Percentiles rank a stretch among this genome's conserved stretches.
Conservation (phyloP, 2,888 invertebrate genomes). For the Brenthis daphne region DNA sequence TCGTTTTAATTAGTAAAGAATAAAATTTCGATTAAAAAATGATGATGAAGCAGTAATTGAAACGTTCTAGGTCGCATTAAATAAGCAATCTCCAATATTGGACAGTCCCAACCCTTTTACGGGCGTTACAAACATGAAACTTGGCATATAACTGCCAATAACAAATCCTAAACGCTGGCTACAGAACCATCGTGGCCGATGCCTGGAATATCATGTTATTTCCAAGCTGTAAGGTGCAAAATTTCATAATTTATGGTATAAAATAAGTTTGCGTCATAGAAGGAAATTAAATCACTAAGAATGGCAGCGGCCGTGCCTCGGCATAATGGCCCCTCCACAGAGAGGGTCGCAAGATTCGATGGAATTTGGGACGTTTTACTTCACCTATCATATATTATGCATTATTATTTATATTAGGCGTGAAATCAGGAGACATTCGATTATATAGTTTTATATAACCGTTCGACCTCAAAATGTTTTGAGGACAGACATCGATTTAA, state of each 20-base stretch:
- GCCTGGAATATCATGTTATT: neutral
- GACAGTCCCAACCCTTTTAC: slow-evolving; percentile 34
- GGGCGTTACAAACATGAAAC: slow-evolving; percentile 39
- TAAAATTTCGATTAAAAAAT: too few species aligned
- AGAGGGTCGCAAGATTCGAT: slow-evolving; percentile 38
- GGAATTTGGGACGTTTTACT: slow-evolving; percentile 37
- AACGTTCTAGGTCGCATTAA: slow-evolving; percentile 31
- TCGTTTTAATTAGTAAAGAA: too few species aligned
- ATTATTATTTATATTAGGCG: slow-evolving; percentile 13
- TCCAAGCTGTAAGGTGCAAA: slow-evolving; percentile 3
- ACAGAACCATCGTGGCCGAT: slow-evolving; percentile 5
- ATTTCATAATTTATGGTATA: slow-evolving; percentile 10
- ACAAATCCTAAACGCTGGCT: slow-evolving; percentile 39
- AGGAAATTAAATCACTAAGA: slow-evolving; percentile 49
- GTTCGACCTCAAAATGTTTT: too few species aligned
- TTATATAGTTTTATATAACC: too few species aligned
- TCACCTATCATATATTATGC: slow-evolving; percentile 28
- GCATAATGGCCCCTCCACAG: slow-evolving; percentile 42
- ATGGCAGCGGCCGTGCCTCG: slow-evolving; percentile 44
- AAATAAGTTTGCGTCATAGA: slow-evolving; percentile 7
- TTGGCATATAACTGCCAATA: slow-evolving; percentile 42
- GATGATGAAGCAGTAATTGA: slow-evolving; percentile 23
- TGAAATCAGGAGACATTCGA: slow-evolving; percentile 6
- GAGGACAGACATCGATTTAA: too few species aligned
- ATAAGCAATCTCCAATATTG: slow-evolving; percentile 39